phyloP scores from a whole-genome alignment of 2,888 invertebrate genomes.

The Mechanitis messenoides region DNA sequence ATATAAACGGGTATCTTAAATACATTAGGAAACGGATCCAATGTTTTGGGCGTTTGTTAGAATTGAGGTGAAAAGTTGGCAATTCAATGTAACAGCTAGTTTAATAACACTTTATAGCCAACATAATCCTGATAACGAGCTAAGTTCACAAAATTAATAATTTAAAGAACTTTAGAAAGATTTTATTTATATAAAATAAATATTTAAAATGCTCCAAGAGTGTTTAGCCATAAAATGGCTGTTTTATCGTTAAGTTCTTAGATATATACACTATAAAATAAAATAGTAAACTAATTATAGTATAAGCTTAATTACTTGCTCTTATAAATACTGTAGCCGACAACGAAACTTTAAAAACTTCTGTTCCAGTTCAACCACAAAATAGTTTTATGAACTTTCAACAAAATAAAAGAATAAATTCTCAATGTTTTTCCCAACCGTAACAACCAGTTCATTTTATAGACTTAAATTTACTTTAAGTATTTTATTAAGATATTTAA shows the following conservation, averaged over 20 bases:
- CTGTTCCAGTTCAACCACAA: constrained; percentile 14
- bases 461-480: not conserved
- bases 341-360: constrained; percentile 18
- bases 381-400: constrained; percentile 20
- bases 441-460: not conserved
- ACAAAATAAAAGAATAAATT: constrained; percentile 20
- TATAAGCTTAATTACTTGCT: not conserved
- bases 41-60: constrained; percentile 24
- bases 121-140: not conserved
- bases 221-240: too few species aligned
- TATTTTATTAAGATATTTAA: too few species aligned
- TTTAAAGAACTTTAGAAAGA: too few species aligned
- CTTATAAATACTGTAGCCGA: constrained; percentile 16
- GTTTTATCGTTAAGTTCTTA: too few species aligned
- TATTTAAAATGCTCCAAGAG: too few species aligned
- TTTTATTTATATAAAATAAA: too few species aligned
- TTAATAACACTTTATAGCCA: constrained; percentile 17
- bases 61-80: constrained; percentile 27
- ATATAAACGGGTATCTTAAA: constrained; percentile 24
- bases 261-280: too few species aligned
- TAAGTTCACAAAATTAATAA: not conserved
- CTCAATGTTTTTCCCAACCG: constrained; percentile 9
- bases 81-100: constrained; percentile 17
- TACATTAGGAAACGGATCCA: constrained; percentile 25
- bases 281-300: too few species aligned